These are phyloP conservation scores for Troides oblongomaculatus DNA, from an alignment of 2,888 invertebrate species.

Conservation along the genomic window DNA sequence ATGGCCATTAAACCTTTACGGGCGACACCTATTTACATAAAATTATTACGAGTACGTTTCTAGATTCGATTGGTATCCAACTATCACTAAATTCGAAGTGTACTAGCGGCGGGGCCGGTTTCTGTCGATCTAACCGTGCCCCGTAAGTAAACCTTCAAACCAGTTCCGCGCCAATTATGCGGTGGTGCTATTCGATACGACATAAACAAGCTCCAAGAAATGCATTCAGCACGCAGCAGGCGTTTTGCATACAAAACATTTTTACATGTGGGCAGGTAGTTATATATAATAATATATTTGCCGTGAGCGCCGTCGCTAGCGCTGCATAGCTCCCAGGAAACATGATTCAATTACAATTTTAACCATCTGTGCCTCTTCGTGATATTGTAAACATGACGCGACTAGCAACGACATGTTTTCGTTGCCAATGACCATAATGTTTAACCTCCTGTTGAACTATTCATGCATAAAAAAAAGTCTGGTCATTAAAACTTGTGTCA, in stretches of 20 bases:
- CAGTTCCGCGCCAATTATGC: slow-evolving; percentile 53
- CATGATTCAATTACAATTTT: slow-evolving; percentile 33
- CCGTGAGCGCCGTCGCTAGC: slow-evolving; percentile 28
- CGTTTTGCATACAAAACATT: slow-evolving; percentile 33
- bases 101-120: slow-evolving; percentile 51
- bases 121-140: slow-evolving; percentile 39
- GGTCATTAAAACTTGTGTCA: slow-evolving; percentile 18
- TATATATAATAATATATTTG: slow-evolving; percentile 33
- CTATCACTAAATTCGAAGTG: slow-evolving; percentile 56
- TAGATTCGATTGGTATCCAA: slow-evolving; percentile 39
- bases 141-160: slow-evolving; percentile 35
- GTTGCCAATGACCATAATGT: slow-evolving; percentile 31
- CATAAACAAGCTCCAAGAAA: slow-evolving; percentile 49
- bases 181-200: slow-evolving; percentile 48
- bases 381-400: slow-evolving; percentile 33
- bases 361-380: slow-evolving; percentile 32
- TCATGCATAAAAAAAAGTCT: slow-evolving; percentile 32
- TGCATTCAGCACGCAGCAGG: slow-evolving; percentile 44
- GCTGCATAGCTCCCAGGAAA: slow-evolving; percentile 34
- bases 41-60: slow-evolving; percentile 22
- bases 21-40: slow-evolving; percentile 26
- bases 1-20: slow-evolving; percentile 15
- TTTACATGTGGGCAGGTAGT: slow-evolving; percentile 31
- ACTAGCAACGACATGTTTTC: slow-evolving; percentile 33
- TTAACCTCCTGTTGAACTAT: slow-evolving; percentile 36